These are phyloP conservation scores for Pterostichus niger DNA, from an alignment of 2,888 invertebrate species.

Conservation along the genomic window DNA sequence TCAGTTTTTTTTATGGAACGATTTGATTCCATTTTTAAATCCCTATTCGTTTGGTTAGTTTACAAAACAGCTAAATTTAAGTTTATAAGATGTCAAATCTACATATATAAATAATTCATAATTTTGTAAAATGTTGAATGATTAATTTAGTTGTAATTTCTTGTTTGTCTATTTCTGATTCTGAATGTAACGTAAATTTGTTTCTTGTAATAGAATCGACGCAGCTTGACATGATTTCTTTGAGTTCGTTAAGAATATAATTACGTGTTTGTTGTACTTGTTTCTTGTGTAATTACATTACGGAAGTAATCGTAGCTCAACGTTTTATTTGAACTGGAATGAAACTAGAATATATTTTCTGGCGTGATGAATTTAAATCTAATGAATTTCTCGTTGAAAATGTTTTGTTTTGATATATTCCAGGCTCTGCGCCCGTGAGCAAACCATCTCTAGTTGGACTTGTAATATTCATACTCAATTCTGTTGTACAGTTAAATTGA, in stretches of 20 bases:
- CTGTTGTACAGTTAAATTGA: constrained; percentile 42
- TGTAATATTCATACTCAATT: neutral
- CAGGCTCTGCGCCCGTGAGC: constrained; percentile 2
- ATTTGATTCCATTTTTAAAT: no score
- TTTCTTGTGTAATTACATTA: constrained; percentile 23
- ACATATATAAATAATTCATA: no score
- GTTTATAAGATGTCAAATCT: no score
- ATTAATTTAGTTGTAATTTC: no score
- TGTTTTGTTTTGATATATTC: neutral
- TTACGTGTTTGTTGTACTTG: constrained; percentile 26
- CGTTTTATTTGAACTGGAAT: neutral
- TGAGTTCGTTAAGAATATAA: constrained; percentile 14
- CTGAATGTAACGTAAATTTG: constrained; percentile 7
- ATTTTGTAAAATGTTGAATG: no score
- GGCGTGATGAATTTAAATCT: neutral
- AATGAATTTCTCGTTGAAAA: neutral
- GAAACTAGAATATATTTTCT: neutral
- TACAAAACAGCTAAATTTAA: no score
- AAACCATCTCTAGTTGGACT: constrained; percentile 12
- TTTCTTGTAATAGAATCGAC: neutral
- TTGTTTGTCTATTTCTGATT: neutral
- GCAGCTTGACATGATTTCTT: constrained; percentile 1
- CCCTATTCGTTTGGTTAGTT: no score
- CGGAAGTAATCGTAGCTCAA: no score
- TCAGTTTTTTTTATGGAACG: no score